Percentiles rank a stretch among this genome's conserved stretches.
Evolutionary conservation across 1,140 invertebrate species (phyloP).

Genomic region (Saccostrea echinata): DNA sequence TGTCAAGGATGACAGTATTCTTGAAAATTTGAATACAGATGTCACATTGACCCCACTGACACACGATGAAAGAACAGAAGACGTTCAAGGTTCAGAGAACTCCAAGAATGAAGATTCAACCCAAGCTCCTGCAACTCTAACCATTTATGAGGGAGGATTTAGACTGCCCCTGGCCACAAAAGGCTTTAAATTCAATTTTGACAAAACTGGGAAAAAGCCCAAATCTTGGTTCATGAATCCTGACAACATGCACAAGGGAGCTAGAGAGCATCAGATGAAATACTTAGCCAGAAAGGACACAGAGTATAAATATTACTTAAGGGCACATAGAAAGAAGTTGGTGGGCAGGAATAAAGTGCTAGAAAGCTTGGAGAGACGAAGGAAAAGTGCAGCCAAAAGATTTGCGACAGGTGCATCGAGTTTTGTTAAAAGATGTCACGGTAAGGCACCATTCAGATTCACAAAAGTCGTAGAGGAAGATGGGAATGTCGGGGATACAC

Average conservation of each 20-base stretch:
- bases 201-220: conserved; percentile 68
- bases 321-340: conserved; percentile 7
- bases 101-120: neutral
- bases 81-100: neutral
- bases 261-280: conserved; percentile 57
- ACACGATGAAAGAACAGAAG: neutral
- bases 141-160: conserved; percentile 61
- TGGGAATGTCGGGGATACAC: neutral
- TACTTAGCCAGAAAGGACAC: conserved; percentile 56
- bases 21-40: conserved; percentile 3
- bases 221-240: conserved; percentile 70
- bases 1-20: neutral
- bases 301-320: conserved; percentile 24
- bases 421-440: neutral
- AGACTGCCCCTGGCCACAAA: conserved; percentile 66
- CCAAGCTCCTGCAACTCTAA: conserved; percentile 52
- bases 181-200: conserved; percentile 69
- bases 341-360: conserved; percentile 12
- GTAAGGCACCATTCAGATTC: conserved; percentile 7
- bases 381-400: conserved; percentile 30
- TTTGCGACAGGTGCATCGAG: neutral
- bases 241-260: conserved; percentile 63
- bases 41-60: neutral
- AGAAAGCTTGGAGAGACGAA: conserved; percentile 25
- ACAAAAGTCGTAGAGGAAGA: conserved; percentile 2